Conservation (phyloP, 2,113 vertebrate species). For the Brevimyrus niger region DNA sequence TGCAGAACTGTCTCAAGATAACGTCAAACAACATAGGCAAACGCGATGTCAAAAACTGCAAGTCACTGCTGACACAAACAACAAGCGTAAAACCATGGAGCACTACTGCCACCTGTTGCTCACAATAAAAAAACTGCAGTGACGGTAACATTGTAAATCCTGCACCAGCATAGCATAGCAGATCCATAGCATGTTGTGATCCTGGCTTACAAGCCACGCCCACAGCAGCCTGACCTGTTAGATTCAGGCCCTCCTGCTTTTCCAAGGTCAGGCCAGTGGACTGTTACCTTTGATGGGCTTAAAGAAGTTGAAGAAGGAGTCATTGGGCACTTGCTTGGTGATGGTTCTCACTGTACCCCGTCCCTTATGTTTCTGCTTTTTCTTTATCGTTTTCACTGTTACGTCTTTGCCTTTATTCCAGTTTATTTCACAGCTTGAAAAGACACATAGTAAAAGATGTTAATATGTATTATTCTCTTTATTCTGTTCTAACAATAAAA, state of each 20-base stretch:
- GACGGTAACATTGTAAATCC: background rate
- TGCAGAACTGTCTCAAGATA: background rate
- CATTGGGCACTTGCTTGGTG: constrained; percentile 89
- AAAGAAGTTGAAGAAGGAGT: constrained; percentile 99
- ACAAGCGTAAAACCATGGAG: background rate
- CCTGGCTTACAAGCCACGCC: background rate
- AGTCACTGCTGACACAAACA: background rate
- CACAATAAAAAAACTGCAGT: background rate
- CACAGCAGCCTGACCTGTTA: background rate
- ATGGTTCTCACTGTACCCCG: constrained; percentile 89
- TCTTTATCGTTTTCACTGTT: constrained; percentile 92
- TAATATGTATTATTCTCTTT: background rate
- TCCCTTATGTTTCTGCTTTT: constrained; percentile 98
- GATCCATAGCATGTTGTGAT: background rate
- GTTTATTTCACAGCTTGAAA: constrained; percentile 80
- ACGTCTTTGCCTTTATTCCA: constrained; percentile 98
- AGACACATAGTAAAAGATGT: background rate
- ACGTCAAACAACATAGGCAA: background rate
- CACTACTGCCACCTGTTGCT: constrained; percentile 50
- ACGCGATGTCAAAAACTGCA: background rate
- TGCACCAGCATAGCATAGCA: background rate
- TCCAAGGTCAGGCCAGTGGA: background rate
- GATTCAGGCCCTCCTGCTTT: background rate
- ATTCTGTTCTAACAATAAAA: background rate
- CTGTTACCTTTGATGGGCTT: constrained; percentile 81